Evolutionary conservation across 2,797 vertebrate species (phyloP), one percentile per base, ranked within the genome.

Genomic region (Leptatherina wallacei): DNA sequence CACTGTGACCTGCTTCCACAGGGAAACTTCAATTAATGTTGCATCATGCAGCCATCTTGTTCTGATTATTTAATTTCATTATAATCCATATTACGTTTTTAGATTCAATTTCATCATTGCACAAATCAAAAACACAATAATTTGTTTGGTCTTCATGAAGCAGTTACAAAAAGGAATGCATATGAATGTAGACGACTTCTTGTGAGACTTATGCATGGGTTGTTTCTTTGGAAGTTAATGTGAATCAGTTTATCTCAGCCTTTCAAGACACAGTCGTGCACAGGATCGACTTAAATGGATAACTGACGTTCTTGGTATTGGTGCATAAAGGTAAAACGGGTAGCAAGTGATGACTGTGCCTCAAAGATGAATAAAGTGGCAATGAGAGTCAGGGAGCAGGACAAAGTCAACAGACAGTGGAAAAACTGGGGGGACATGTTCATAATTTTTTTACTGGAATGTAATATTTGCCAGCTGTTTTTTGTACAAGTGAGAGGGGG

Each of bases 381-480:
- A 18, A 35, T 20, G 32, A 33, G 47, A 63, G 42, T 70, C 58
- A 51, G 36, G 36, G 72, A 71, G 58, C 44, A 54, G 66, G 73
- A 24, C 38, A 18, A 58, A 80, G 61, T 63, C 58, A 78, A 71
- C n/a, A 73, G 67, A 75, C 54, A 82, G 47, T 0, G n/a, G 78
- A 62, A 38, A 33, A 73, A 44, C 42, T 11, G 7, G 6, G 40
- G 62, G 77, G 62, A 69, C 69, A 70, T 44, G 63, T 82, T 82
- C 77, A 80, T 84, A 85, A 5, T 6, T 35, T 20, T 89, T 89
- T 90, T 74, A 88, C 70, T 66, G 73, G 73, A 61, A 84, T 63
- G 66, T 88, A 77, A 85, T 87, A 86, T 82, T 22, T 78, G 78
- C 83, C 83, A 78, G 86, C 90, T 90, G 86, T 91, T 91, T 89